phyloP scores from a whole-genome alignment of 2,888 invertebrate genomes.

The Arrhopalites spinosus region DNA sequence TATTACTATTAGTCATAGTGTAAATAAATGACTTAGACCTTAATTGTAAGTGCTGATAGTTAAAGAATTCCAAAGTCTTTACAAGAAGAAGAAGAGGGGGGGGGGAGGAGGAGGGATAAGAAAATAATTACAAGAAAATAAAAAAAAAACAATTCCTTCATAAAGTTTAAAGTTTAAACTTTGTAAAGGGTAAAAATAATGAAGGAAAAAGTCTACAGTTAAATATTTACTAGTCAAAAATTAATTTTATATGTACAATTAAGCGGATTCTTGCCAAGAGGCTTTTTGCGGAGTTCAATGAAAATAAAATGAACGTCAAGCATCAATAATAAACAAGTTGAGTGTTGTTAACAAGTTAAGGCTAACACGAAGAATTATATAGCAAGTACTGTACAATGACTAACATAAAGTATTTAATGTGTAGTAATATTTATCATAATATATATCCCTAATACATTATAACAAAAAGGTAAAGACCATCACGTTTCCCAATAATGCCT shows the following conservation, averaged over 20 bases:
- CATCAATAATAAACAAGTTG: slow-evolving; percentile 35
- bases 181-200: not conserved
- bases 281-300: slow-evolving; percentile 26
- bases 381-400: not conserved
- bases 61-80: not conserved
- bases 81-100: too few relatives aligned
- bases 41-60: not conserved
- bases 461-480: slow-evolving; percentile 7
- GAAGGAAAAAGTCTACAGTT: not conserved
- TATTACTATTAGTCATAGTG: not conserved
- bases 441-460: not conserved
- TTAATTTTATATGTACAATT: not conserved
- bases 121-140: not conserved
- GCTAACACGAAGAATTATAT: not conserved
- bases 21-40: not conserved
- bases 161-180: too few relatives aligned
- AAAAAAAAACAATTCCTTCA: too few relatives aligned
- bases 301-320: slow-evolving; percentile 35
- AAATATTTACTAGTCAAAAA: not conserved
- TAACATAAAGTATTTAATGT: not conserved
- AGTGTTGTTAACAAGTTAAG: slow-evolving; percentile 30
- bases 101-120: too few relatives aligned
- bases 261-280: slow-evolving; percentile 14
- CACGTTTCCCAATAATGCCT: slow-evolving; percentile 13
- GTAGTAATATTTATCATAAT: not conserved